phyloP scores from a whole-genome alignment of 92 coral and sea anemone species.

The Phenganax marumi region DNA sequence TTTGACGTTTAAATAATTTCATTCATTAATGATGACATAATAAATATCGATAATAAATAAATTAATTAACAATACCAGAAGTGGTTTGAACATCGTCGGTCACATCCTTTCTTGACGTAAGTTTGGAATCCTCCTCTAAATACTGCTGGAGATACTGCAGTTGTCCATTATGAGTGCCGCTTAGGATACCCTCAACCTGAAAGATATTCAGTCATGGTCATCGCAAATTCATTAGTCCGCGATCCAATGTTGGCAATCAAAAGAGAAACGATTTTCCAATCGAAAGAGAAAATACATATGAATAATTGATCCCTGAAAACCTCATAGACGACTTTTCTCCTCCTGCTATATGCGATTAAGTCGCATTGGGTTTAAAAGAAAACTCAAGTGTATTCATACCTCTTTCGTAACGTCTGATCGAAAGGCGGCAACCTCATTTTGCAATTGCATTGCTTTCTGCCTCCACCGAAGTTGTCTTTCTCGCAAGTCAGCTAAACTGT shows the following conservation, averaged over 20 bases:
- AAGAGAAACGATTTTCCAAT: too few relatives aligned
- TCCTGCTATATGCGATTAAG: too few relatives aligned
- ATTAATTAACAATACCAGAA: slow-evolving; percentile 15
- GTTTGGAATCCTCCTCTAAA: slow-evolving; percentile 28
- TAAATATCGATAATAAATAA: not conserved
- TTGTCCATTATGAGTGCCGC: slow-evolving; percentile 84
- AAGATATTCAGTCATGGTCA: not conserved
- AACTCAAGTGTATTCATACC: slow-evolving; percentile 45
- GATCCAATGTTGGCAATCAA: too few relatives aligned
- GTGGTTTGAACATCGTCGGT: slow-evolving; percentile 31
- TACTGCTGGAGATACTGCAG: slow-evolving; percentile 64
- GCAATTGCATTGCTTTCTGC: slow-evolving; percentile 75
- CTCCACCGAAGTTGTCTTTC: slow-evolving; percentile 79
- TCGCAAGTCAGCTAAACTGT: slow-evolving; percentile 68
- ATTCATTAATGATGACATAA: not conserved
- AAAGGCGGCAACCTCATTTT: slow-evolving; percentile 79
- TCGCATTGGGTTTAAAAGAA: not conserved
- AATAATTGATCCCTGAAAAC: too few relatives aligned
- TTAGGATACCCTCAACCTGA: slow-evolving; percentile 88
- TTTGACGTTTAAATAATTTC: not conserved
- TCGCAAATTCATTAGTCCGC: too few relatives aligned
- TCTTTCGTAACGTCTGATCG: slow-evolving; percentile 87
- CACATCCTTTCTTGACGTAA: slow-evolving; percentile 26
- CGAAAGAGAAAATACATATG: too few relatives aligned
- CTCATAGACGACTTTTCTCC: too few relatives aligned